Conservation (phyloP, 1,140 invertebrate genomes). For the Cyphomyrmex costatus region DNA sequence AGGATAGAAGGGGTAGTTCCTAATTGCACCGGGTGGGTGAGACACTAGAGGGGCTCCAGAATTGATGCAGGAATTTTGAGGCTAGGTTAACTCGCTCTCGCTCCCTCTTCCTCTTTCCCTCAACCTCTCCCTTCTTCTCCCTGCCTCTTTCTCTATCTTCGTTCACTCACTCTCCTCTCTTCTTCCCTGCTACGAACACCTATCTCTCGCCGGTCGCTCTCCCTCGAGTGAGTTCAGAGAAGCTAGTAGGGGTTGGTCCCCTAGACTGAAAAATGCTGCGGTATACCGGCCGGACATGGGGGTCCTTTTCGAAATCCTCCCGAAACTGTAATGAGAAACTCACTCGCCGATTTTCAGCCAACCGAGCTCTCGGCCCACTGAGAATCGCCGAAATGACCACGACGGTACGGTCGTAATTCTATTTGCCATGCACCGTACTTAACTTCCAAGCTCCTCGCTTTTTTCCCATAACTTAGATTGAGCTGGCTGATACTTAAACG, state of each 20-base stretch:
- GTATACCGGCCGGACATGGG: slow-evolving; percentile 77
- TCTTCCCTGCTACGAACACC: slow-evolving; percentile 59
- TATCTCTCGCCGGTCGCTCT: slow-evolving; percentile 69
- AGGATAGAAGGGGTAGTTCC: slow-evolving; percentile 83
- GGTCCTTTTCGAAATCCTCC: slow-evolving; percentile 81
- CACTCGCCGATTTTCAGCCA: slow-evolving; percentile 67
- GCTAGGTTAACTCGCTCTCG: slow-evolving; percentile 81
- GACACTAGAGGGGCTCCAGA: slow-evolving; percentile 80
- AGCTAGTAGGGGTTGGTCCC: slow-evolving; percentile 76
- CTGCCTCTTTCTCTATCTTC: slow-evolving; percentile 49
- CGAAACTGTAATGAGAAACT: slow-evolving; percentile 77
- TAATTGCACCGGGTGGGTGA: slow-evolving; percentile 83
- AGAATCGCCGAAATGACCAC: slow-evolving; percentile 49
- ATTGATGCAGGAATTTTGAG: slow-evolving; percentile 86
- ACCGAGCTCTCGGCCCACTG: slow-evolving; percentile 48
- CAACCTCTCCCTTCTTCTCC: slow-evolving; percentile 27
- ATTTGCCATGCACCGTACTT: slow-evolving; percentile 34
- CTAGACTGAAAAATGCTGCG: slow-evolving; percentile 84
- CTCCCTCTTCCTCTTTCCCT: slow-evolving; percentile 65
- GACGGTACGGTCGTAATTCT: slow-evolving; percentile 61
- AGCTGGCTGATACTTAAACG: slow-evolving; percentile 27
- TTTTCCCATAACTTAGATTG: slow-evolving; percentile 48
- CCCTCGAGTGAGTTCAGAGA: slow-evolving; percentile 71
- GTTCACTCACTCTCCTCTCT: slow-evolving; percentile 65
- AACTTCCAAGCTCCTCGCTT: slow-evolving; percentile 22